Percentiles rank a stretch among this genome's conserved stretches.
Conservation (phyloP, 2,797 vertebrate species). For the Hypotaenidia philippensis region DNA sequence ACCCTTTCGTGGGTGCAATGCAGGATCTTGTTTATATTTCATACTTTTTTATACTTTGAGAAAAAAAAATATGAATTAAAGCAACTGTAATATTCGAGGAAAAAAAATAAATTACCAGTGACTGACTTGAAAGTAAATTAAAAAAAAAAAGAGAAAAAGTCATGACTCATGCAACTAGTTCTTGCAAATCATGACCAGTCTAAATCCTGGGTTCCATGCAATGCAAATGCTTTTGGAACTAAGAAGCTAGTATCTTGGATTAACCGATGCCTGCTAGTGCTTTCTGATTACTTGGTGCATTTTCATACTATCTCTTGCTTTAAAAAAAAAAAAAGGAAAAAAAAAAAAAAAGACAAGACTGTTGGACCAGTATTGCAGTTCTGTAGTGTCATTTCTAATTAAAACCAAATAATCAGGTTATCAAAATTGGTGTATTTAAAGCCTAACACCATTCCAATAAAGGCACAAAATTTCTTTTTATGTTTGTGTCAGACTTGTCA, state of each 20-base stretch:
- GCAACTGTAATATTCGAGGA: slow-evolving; percentile 79
- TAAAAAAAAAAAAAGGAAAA: slow-evolving; percentile 49
- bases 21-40: slow-evolving; percentile 93
- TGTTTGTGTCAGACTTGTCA: slow-evolving; percentile 78
- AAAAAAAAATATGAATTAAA: slow-evolving; percentile 83
- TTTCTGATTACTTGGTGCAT: slow-evolving; percentile 84
- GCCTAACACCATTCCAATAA: slow-evolving; percentile 95
- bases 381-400: slow-evolving; percentile 87
- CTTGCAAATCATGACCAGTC: slow-evolving; percentile 76
- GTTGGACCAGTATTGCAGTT: slow-evolving; percentile 92
- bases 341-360: slow-evolving; percentile 83
- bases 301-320: slow-evolving; percentile 85
- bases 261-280: slow-evolving; percentile 83
- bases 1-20: slow-evolving; percentile 77
- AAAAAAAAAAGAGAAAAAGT: slow-evolving; percentile 26
- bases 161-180: slow-evolving; percentile 74
- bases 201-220: slow-evolving; percentile 71
- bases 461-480: slow-evolving; percentile 93
- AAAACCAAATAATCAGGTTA: slow-evolving; percentile 87
- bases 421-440: slow-evolving; percentile 92
- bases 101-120: slow-evolving; percentile 74
- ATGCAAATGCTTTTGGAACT: slow-evolving; percentile 82
- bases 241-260: slow-evolving; percentile 82
- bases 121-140: slow-evolving; percentile 78
- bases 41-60: slow-evolving; percentile 93